Evolutionary conservation across 2,888 invertebrate genomes (phyloP).

Genomic region (Nomada hirtipes): DNA sequence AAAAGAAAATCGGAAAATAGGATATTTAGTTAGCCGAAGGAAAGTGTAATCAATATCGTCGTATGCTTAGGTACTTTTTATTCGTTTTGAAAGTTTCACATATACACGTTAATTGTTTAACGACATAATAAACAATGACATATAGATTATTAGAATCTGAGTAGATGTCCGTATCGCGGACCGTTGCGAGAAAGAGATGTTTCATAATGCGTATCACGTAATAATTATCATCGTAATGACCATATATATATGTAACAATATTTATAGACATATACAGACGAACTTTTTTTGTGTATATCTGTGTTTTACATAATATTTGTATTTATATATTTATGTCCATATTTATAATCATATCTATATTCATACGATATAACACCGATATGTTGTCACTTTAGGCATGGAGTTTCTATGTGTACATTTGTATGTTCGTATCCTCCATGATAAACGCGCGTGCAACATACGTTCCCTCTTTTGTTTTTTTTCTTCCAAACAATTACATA

Average conservation of each 20-base stretch:
- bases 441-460: conserved; percentile 7
- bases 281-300: conserved; percentile 59
- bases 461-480: not conserved
- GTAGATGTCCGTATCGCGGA: conserved; percentile 60
- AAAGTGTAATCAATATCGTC: not conserved
- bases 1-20: not conserved
- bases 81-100: conserved; percentile 77
- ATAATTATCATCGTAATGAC: conserved; percentile 64
- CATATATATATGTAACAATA: conserved; percentile 70
- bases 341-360: conserved; percentile 45
- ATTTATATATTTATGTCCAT: conserved; percentile 44
- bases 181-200: conserved; percentile 64
- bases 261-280: conserved; percentile 74
- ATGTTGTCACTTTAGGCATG: conserved; percentile 72
- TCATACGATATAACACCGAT: conserved; percentile 67
- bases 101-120: conserved; percentile 77
- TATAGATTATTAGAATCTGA: conserved; percentile 76
- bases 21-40: not conserved
- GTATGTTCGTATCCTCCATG: conserved; percentile 15
- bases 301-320: conserved; percentile 51
- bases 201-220: conserved; percentile 69
- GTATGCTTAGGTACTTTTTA: conserved; percentile 74
- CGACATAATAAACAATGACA: conserved; percentile 79
- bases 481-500: not conserved
- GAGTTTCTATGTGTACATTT: conserved; percentile 42